Evolutionary conservation across 2,888 invertebrate genomes (phyloP).

Genomic region (Cheilosia pagana): DNA sequence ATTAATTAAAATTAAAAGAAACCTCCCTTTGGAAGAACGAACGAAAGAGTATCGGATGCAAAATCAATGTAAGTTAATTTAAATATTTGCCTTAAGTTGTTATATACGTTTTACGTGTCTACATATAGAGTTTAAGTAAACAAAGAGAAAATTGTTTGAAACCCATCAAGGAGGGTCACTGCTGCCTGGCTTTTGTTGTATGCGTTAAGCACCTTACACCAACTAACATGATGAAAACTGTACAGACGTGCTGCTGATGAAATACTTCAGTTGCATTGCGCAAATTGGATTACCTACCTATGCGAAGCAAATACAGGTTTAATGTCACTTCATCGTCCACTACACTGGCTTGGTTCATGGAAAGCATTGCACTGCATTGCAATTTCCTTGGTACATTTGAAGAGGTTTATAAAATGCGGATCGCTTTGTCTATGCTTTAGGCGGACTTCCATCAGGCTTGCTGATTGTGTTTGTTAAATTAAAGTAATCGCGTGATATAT

Average conservation of each 20-base stretch:
- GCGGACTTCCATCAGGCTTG: too few relatives aligned
- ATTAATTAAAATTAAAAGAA: slow-evolving; percentile 3
- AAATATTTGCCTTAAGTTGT: slow-evolving; percentile 5
- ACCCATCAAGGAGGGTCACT: slow-evolving; percentile 51
- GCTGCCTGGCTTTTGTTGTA: slow-evolving; percentile 21
- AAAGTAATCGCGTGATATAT: too few relatives aligned
- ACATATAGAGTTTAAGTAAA: neutral
- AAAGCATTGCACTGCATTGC: slow-evolving; percentile 10
- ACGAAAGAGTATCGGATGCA: slow-evolving; percentile 35
- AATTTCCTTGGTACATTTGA: neutral
- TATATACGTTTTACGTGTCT: neutral
- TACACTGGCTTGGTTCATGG: slow-evolving; percentile 2
- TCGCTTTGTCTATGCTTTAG: too few relatives aligned
- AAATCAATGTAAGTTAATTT: slow-evolving; percentile 56
- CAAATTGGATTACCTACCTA: slow-evolving; percentile 47
- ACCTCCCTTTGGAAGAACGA: slow-evolving; percentile 18
- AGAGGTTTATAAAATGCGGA: neutral
- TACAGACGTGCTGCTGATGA: slow-evolving; percentile 3
- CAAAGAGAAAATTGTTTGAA: slow-evolving; percentile 32
- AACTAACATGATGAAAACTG: neutral
- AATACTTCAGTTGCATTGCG: slow-evolving; percentile 32
- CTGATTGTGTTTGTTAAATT: too few relatives aligned
- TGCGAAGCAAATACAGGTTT: slow-evolving; percentile 23
- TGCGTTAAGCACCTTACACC: slow-evolving; percentile 50
- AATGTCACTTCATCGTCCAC: slow-evolving; percentile 12